A percentile compares a stretch with the other conserved stretches of the same genome.
Evolutionary conservation across 2,888 invertebrate genomes (phyloP).

Genomic region (Tinea trinotella): DNA sequence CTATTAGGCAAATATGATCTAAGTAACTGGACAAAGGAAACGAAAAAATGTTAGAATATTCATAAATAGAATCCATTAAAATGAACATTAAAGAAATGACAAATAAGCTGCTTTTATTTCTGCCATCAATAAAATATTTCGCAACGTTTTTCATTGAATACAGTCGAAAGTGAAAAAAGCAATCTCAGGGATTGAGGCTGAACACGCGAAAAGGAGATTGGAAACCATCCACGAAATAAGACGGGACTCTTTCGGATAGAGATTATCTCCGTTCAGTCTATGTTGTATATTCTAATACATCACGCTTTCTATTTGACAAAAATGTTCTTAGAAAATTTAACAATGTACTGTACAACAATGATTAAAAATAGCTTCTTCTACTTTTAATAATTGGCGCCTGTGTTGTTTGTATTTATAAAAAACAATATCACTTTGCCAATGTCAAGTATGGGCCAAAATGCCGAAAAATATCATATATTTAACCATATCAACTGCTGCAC

Average conservation of each 20-base stretch:
- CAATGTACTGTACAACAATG: no score
- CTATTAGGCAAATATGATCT: neutral
- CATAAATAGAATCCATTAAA: neutral
- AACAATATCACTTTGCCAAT: no score
- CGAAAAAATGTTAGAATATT: neutral
- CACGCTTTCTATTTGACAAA: neutral
- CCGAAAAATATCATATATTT: no score
- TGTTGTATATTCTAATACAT: neutral
- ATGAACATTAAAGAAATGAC: conserved; percentile 13
- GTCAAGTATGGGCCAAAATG: no score
- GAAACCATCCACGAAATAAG: conserved; percentile 43
- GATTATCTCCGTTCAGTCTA: neutral
- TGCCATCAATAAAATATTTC: conserved; percentile 40
- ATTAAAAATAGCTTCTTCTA: no score
- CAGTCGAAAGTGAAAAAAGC: conserved; percentile 40
- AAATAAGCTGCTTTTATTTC: conserved; percentile 30
- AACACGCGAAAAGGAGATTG: conserved; percentile 56
- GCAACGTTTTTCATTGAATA: conserved; percentile 47
- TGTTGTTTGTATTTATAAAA: no score
- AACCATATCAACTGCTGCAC: no score
- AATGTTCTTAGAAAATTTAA: no score
- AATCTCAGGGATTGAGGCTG: conserved; percentile 46
- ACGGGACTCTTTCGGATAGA: conserved; percentile 26
- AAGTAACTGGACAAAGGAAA: conserved; percentile 1
- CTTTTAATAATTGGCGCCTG: no score